phyloP scores from a whole-genome alignment of 2,797 vertebrate genomes.

The Gadopsis marmoratus region DNA sequence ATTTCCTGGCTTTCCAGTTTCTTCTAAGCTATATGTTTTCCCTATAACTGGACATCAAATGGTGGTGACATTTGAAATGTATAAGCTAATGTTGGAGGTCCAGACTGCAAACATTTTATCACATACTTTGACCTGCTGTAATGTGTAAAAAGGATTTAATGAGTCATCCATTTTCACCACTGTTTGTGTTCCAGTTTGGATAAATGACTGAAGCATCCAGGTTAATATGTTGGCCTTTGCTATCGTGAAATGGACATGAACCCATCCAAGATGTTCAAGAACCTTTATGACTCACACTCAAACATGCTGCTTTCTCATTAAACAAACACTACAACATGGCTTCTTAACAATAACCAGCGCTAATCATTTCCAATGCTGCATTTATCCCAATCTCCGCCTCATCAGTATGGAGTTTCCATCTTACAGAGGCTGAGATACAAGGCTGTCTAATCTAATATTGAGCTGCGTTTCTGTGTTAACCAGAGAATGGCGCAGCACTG shows the following conservation, averaged over 20 bases:
- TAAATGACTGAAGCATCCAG: background rate
- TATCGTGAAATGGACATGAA: slow-evolving; percentile 1
- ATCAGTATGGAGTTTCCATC: slow-evolving; percentile 50
- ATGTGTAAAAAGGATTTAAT: slow-evolving; percentile 12
- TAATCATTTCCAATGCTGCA: slow-evolving; percentile 19
- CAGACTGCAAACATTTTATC: background rate
- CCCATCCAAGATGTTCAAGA: slow-evolving; percentile 12
- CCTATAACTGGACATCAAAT: slow-evolving; percentile 23
- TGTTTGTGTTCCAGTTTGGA: slow-evolving; percentile 2
- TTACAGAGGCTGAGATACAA: slow-evolving; percentile 39
- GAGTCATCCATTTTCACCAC: slow-evolving; percentile 2
- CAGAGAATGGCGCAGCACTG: slow-evolving; percentile 60
- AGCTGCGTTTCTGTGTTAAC: slow-evolving; percentile 66
- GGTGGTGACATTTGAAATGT: slow-evolving; percentile 28
- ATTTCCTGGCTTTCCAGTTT: slow-evolving; percentile 37
- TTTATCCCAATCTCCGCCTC: slow-evolving; percentile 12
- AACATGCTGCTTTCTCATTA: slow-evolving; percentile 12
- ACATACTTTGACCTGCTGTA: slow-evolving; percentile 5
- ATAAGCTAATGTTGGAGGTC: background rate
- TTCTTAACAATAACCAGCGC: slow-evolving; percentile 11
- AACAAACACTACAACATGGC: slow-evolving; percentile 1
- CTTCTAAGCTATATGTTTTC: slow-evolving; percentile 16
- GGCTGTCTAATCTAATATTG: slow-evolving; percentile 61
- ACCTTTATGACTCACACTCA: slow-evolving; percentile 1
- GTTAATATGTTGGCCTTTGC: slow-evolving; percentile 1